These are phyloP conservation scores for Spodoptera frugiperda DNA, from an alignment of 1,140 invertebrate species.

Conservation along the genomic window DNA sequence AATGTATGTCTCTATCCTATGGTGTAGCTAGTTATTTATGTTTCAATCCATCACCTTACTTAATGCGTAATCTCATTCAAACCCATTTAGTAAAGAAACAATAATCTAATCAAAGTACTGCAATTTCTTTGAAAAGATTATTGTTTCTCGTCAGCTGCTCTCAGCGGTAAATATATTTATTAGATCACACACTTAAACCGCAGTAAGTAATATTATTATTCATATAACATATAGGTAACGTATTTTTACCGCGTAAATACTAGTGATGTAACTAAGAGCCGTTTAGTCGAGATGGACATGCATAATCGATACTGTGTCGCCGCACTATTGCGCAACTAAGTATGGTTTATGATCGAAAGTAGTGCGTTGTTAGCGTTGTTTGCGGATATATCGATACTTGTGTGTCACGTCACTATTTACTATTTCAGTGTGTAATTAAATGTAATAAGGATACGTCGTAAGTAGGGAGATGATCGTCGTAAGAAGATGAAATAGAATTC, in stretches of 20 bases:
- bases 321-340: conserved; percentile 37
- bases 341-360: conserved; percentile 47
- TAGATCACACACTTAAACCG: background rate
- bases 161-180: background rate
- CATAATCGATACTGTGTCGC: conserved; percentile 37
- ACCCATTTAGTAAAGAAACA: background rate
- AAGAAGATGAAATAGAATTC: too few relatives aligned
- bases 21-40: too few relatives aligned
- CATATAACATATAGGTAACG: conserved; percentile 4
- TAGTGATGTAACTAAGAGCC: conserved; percentile 25
- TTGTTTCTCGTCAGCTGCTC: too few relatives aligned
- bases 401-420: background rate
- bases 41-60: too few relatives aligned
- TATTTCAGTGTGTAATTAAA: background rate
- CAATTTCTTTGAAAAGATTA: too few relatives aligned
- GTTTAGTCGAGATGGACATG: conserved; percentile 35
- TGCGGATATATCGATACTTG: conserved; percentile 2
- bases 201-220: conserved; percentile 1
- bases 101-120: too few relatives aligned
- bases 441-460: too few relatives aligned
- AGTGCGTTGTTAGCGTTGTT: conserved; percentile 3
- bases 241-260: conserved; percentile 23
- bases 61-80: too few relatives aligned
- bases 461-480: too few relatives aligned
- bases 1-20: too few relatives aligned